A percentile compares a stretch with the other conserved stretches of the same genome.
Conservation (phyloP, 2,888 invertebrate species). For the Lasioglossum calceatum region DNA sequence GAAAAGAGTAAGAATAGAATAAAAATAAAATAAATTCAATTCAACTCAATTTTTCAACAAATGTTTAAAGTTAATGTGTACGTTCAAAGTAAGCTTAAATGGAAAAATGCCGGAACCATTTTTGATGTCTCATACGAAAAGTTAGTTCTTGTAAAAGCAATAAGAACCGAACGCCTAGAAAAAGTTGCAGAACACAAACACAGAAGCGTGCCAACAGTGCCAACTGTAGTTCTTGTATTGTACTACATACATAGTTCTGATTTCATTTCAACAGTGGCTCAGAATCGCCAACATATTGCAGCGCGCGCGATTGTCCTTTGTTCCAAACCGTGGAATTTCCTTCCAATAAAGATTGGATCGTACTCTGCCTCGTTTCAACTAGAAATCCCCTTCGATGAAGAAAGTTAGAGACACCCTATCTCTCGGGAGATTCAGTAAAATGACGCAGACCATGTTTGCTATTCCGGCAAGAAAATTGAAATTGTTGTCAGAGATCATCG, state of each 20-base stretch:
- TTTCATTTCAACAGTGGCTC: constrained; percentile 37
- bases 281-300: constrained; percentile 56
- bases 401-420: constrained; percentile 38
- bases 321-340: constrained; percentile 44
- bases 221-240: constrained; percentile 12
- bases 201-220: not conserved
- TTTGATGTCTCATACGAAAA: not conserved
- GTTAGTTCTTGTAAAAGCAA: not conserved
- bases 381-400: constrained; percentile 50
- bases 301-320: constrained; percentile 39
- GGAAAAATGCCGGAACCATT: not conserved
- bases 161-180: constrained; percentile 6
- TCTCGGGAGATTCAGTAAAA: constrained; percentile 30
- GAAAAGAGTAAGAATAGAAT: not conserved
- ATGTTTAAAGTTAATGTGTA: not conserved
- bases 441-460: constrained; percentile 12
- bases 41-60: too few relatives aligned
- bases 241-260: constrained; percentile 19
- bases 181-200: constrained; percentile 22
- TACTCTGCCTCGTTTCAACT: constrained; percentile 29
- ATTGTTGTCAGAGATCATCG: constrained; percentile 10
- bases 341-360: constrained; percentile 53
- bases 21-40: not conserved
- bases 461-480: constrained; percentile 37
- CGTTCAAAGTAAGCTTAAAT: not conserved